These are phyloP conservation scores for Microplitis deprimator DNA, from an alignment of 2,888 invertebrate species.

Conservation along the genomic window DNA sequence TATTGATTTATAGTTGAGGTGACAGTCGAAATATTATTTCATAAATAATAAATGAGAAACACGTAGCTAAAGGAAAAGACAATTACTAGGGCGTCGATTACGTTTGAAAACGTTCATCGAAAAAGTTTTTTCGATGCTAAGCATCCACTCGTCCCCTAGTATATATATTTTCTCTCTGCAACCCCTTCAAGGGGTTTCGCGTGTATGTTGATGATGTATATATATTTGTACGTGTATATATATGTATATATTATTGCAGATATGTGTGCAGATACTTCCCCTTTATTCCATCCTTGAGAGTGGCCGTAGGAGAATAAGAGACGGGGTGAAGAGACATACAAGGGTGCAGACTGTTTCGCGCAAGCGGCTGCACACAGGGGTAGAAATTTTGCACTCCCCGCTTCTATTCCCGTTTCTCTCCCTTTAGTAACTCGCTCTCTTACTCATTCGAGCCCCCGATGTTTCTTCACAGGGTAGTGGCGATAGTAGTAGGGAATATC, in stretches of 20 bases:
- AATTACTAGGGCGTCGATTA: constrained; percentile 50
- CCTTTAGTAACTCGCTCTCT: constrained; percentile 14
- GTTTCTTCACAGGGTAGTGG: not conserved
- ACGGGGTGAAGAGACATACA: constrained; percentile 39
- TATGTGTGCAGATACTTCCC: constrained; percentile 3
- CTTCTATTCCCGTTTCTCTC: constrained; percentile 19
- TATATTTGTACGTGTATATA: constrained; percentile 14
- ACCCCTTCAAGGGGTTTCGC: constrained; percentile 31
- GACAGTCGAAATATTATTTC: constrained; percentile 6
- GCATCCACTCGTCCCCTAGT: constrained; percentile 41
- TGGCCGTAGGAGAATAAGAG: constrained; percentile 31
- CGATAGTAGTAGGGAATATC: constrained; percentile 53
- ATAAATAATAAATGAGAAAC: constrained; percentile 5
- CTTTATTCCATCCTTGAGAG: constrained; percentile 33
- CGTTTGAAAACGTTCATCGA: constrained; percentile 52
- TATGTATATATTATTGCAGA: constrained; percentile 34
- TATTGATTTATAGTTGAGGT: not conserved
- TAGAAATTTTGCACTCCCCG: constrained; percentile 31
- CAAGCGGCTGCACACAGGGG: constrained; percentile 44
- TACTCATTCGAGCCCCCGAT: constrained; percentile 19
- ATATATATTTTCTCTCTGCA: constrained; percentile 33
- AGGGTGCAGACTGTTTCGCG: constrained; percentile 59
- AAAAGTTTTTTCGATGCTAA: constrained; percentile 47
- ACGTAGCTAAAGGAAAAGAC: constrained; percentile 27
- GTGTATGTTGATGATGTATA: not conserved